A percentile compares a stretch with the other conserved stretches of the same genome.
Conservation (phyloP, 2,888 invertebrate genomes). For the Actias luna region DNA sequence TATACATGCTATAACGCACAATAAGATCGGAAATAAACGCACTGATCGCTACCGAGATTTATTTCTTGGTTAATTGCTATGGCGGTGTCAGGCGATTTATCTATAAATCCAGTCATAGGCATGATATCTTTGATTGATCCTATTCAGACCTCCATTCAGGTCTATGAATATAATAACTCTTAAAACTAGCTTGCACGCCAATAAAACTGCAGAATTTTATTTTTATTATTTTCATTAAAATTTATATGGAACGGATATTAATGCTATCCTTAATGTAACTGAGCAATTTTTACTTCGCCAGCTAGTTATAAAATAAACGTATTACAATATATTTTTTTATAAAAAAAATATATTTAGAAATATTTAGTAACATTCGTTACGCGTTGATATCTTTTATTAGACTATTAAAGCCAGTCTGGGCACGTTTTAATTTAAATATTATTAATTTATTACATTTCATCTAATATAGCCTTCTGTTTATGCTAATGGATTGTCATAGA, state of each 20-base stretch:
- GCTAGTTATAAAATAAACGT: too few relatives aligned
- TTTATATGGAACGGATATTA: too few relatives aligned
- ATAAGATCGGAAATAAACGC: background rate
- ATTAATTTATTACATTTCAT: background rate
- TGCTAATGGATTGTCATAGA: constrained; percentile 10
- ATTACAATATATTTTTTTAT: background rate
- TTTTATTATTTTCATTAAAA: too few relatives aligned
- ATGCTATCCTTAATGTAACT: too few relatives aligned
- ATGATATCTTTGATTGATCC: background rate
- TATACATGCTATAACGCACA: background rate
- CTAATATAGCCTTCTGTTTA: constrained; percentile 14
- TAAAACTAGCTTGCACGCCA: too few relatives aligned
- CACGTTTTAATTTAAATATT: background rate
- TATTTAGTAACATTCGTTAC: background rate
- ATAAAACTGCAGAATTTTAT: too few relatives aligned
- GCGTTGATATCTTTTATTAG: constrained; percentile 6
- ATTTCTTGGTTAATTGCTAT: background rate
- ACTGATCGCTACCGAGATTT: background rate
- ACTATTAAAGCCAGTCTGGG: background rate
- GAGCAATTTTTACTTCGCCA: too few relatives aligned
- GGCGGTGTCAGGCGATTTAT: background rate
- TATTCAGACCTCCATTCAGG: background rate
- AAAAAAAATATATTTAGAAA: background rate
- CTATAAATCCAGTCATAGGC: background rate
- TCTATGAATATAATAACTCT: background rate